Percentiles rank a stretch among this genome's conserved stretches.
phyloP scores from a whole-genome alignment of 2,888 invertebrate genomes.

The Tenthredo amoena region DNA sequence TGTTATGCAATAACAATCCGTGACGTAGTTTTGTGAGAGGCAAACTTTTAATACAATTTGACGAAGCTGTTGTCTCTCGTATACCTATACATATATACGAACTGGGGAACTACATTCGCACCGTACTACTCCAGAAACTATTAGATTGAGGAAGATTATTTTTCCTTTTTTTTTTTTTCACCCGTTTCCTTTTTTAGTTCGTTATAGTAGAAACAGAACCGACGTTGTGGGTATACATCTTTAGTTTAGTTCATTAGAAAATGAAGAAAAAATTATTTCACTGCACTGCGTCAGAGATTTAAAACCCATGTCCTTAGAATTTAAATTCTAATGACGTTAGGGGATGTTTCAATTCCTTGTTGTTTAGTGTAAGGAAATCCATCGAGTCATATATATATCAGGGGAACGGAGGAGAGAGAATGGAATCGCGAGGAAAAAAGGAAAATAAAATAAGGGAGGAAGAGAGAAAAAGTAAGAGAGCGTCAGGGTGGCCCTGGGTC shows the following conservation, averaged over 20 bases:
- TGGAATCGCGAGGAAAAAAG: neutral
- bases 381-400: neutral
- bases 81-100: neutral
- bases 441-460: neutral
- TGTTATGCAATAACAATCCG: neutral
- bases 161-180: neutral
- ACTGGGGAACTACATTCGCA: neutral
- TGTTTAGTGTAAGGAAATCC: neutral
- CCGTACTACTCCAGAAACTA: neutral
- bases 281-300: neutral
- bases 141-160: neutral
- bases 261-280: neutral
- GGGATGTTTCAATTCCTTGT: neutral
- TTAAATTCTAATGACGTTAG: neutral
- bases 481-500: conserved; percentile 23
- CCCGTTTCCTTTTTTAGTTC: neutral
- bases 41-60: conserved; percentile 35
- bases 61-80: conserved; percentile 12
- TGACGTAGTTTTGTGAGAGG: neutral
- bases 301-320: too few species aligned
- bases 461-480: conserved; percentile 6
- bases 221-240: neutral
- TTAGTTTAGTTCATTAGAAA: neutral
- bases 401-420: neutral
- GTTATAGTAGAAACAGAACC: neutral